Percentiles rank a stretch among this genome's conserved stretches.
These are phyloP conservation scores for Rhopilema esculentum DNA, from an alignment of 30 jellyfish, hydroid and myxozoan genomes.

Conservation along the genomic window DNA sequence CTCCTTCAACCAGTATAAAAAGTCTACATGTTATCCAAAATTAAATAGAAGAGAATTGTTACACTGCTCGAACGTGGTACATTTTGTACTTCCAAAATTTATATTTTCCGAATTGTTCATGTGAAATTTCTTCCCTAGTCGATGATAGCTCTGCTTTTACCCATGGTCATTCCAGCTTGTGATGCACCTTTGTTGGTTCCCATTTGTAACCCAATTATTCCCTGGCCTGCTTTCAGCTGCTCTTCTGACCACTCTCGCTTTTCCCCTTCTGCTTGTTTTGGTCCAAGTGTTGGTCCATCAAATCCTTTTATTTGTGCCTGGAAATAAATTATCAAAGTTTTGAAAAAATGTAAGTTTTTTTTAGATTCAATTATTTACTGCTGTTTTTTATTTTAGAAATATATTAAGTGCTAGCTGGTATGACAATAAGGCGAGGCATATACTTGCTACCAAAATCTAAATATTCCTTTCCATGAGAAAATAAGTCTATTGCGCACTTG, in stretches of 20 bases:
- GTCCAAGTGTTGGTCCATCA: constrained; percentile 87
- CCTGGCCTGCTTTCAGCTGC: constrained; percentile 73
- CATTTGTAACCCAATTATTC: constrained; percentile 78
- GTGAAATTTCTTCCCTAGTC: constrained; percentile 26
- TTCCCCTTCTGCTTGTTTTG: constrained; percentile 81
- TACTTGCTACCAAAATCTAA: too few species aligned
- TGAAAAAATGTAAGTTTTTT: too few species aligned
- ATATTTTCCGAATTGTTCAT: not conserved
- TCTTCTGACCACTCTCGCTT: constrained; percentile 76
- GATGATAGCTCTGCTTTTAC: constrained; percentile 79
- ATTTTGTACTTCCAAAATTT: not conserved
- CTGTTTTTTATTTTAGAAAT: too few species aligned
- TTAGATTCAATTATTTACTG: too few species aligned
- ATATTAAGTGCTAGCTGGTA: too few species aligned
- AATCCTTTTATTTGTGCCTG: constrained; percentile 75
- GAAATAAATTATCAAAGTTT: too few species aligned
- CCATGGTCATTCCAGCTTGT: constrained; percentile 87
- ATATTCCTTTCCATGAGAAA: too few species aligned
- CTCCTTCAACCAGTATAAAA: not conserved
- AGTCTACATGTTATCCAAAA: not conserved
- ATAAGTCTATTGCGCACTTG: too few species aligned
- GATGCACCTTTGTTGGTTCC: constrained; percentile 89
- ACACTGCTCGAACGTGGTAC: not conserved
- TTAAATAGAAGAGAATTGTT: not conserved
- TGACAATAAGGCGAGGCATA: too few species aligned